Conservation (phyloP, 2,888 invertebrate genomes). For the Acronicta alni region DNA sequence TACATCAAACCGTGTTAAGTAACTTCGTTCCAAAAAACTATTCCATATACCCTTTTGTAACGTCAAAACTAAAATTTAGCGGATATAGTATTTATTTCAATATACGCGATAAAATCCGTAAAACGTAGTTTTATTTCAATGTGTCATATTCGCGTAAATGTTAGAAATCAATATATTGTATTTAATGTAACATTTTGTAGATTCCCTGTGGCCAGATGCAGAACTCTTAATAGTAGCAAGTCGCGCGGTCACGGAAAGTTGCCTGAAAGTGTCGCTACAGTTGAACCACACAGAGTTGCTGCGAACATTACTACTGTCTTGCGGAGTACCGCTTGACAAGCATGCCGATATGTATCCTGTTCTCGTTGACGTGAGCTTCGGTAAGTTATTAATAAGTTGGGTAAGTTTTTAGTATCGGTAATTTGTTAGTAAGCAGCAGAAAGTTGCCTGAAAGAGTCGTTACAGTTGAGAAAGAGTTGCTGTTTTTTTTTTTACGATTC, state of each 20-base stretch:
- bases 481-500: not conserved
- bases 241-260: slow-evolving; percentile 78
- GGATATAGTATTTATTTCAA: no score
- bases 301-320: slow-evolving; percentile 93
- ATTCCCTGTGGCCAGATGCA: slow-evolving; percentile 94
- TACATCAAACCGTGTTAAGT: no score
- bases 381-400: slow-evolving; percentile 69
- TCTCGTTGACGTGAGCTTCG: slow-evolving; percentile 78
- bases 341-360: slow-evolving; percentile 77
- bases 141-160: no score
- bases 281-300: slow-evolving; percentile 94
- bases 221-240: slow-evolving; percentile 94
- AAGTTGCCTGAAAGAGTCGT: not conserved
- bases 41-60: no score
- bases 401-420: slow-evolving; percentile 67
- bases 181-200: slow-evolving; percentile 64
- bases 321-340: slow-evolving; percentile 93
- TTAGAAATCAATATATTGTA: no score
- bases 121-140: no score
- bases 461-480: not conserved
- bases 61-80: no score
- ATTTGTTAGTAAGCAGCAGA: no score
- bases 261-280: slow-evolving; percentile 91
- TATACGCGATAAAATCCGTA: no score
- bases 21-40: no score